Conservation (phyloP, 2,797 vertebrate genomes). For the Enteromius thamalakanensis region DNA sequence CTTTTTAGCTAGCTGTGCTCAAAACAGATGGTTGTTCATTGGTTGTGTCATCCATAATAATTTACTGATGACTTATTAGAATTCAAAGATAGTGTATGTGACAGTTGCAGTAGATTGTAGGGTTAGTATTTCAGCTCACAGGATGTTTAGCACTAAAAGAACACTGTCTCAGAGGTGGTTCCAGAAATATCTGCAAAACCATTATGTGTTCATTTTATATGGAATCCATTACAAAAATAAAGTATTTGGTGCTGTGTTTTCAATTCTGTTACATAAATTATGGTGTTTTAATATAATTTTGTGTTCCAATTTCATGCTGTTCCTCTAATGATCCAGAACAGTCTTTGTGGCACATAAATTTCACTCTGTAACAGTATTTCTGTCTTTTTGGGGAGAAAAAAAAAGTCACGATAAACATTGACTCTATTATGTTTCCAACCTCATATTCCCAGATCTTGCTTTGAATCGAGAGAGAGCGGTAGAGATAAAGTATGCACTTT, state of each 20-base stretch:
- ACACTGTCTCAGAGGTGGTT: not conserved
- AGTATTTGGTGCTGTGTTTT: not conserved
- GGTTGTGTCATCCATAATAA: not conserved
- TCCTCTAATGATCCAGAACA: slow-evolving; percentile 18
- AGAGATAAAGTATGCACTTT: too few species aligned
- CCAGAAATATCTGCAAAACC: not conserved
- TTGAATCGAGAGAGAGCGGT: not conserved
- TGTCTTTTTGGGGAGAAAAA: not conserved
- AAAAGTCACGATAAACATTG: not conserved
- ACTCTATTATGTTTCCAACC: not conserved
- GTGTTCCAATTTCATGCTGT: slow-evolving; percentile 11
- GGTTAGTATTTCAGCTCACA: not conserved
- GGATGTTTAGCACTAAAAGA: not conserved
- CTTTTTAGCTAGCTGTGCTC: not conserved
- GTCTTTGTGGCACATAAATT: slow-evolving; percentile 14
- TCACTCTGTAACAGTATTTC: not conserved
- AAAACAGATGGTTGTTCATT: not conserved
- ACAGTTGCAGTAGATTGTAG: not conserved
- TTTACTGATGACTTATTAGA: not conserved
- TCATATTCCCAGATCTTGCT: not conserved
- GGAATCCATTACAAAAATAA: too few species aligned
- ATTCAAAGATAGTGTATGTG: not conserved
- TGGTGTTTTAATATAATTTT: not conserved
- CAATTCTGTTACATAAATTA: not conserved
- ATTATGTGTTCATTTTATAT: not conserved